Conservation (phyloP, 2,113 vertebrate species). For the Cavia aperea region DNA sequence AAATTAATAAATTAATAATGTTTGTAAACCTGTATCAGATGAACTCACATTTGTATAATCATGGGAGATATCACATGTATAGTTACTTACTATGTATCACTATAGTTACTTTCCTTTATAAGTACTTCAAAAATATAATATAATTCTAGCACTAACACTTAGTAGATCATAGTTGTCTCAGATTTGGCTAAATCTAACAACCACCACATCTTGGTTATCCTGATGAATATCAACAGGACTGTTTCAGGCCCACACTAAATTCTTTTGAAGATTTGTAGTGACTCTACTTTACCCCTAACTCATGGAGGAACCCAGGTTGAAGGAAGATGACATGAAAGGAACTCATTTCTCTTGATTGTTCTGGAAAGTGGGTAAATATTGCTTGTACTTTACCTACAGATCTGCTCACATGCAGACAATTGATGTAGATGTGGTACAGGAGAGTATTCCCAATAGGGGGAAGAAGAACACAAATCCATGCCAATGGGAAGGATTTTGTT, state of each 20-base stretch:
- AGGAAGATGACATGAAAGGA: not conserved
- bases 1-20: not conserved
- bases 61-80: not conserved
- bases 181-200: not conserved
- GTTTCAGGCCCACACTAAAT: not conserved
- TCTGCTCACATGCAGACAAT: not conserved
- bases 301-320: not conserved
- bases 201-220: not conserved
- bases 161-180: not conserved
- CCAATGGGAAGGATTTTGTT: not conserved
- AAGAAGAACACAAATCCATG: not conserved
- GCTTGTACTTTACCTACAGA: not conserved
- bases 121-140: not conserved
- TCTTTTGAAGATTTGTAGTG: not conserved
- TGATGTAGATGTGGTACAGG: rapidly evolving
- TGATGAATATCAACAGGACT: not conserved
- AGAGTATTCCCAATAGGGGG: not conserved
- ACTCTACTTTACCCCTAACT: not conserved
- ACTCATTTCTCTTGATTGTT: not conserved
- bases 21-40: not conserved
- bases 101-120: not conserved
- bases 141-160: not conserved
- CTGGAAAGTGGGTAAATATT: not conserved
- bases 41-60: not conserved
- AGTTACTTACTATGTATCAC: not conserved